A percentile compares a stretch with the other conserved stretches of the same genome.
phyloP scores from a whole-genome alignment of 2,888 invertebrate genomes.

The Rhimphoctona megacephalus region DNA sequence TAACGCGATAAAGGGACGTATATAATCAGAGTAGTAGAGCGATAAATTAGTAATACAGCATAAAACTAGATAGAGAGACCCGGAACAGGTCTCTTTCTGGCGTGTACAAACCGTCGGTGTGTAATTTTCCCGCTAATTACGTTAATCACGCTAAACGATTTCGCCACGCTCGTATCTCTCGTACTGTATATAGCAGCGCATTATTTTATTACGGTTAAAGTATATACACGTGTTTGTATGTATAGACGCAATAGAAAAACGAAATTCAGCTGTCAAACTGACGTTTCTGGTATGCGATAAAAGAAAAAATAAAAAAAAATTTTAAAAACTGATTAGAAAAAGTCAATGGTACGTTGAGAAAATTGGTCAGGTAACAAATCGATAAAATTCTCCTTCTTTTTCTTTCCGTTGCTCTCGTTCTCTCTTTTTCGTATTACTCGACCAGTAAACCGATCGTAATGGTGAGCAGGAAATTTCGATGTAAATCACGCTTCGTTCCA shows the following conservation, averaged over 20 bases:
- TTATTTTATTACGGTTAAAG: conserved; percentile 14
- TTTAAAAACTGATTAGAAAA: conserved; percentile 21
- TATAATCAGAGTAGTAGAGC: conserved; percentile 12
- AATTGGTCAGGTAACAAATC: conserved; percentile 46
- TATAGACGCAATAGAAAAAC: neutral
- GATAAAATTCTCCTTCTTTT: conserved; percentile 61
- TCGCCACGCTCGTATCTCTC: conserved; percentile 68
- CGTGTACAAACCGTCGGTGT: conserved; percentile 14
- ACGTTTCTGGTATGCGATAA: neutral
- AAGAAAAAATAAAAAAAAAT: neutral
- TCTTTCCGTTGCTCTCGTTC: conserved; percentile 27
- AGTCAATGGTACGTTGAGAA: neutral
- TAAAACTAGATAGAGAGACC: conserved; percentile 29
- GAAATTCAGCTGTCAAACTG: neutral
- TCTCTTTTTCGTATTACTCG: neutral
- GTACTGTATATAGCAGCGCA: neutral
- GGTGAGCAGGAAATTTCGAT: conserved; percentile 73
- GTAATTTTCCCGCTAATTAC: conserved; percentile 52
- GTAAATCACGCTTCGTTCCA: conserved; percentile 77
- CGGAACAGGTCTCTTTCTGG: conserved; percentile 26
- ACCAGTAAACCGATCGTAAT: conserved; percentile 68
- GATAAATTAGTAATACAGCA: conserved; percentile 15
- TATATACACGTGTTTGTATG: neutral
- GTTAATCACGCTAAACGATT: conserved; percentile 69
- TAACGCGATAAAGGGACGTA: conserved; percentile 5